phyloP scores from a whole-genome alignment of 2,797 vertebrate species.

The Acipenser transmontanus region DNA sequence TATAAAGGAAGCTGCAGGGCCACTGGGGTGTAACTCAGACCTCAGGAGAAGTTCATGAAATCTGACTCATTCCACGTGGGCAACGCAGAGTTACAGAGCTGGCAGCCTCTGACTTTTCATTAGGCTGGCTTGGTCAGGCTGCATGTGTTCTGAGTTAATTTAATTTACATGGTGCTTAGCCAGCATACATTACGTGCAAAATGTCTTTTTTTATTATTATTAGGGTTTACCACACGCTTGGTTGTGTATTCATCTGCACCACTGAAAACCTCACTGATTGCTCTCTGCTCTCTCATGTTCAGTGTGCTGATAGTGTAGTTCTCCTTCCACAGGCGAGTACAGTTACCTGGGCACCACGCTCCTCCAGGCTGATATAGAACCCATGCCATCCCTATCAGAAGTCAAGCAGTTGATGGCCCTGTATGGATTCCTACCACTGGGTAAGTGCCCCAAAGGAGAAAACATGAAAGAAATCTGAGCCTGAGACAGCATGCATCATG shows the following conservation, averaged over 20 bases:
- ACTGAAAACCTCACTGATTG: background rate
- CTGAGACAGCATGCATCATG: background rate
- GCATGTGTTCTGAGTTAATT: background rate
- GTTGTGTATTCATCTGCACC: background rate
- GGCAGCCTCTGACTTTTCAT: background rate
- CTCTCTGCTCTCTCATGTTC: no score
- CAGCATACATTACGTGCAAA: background rate
- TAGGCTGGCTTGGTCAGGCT: background rate
- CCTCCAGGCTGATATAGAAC: constrained; percentile 51
- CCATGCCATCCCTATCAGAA: constrained; percentile 67
- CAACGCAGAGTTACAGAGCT: background rate
- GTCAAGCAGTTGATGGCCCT: constrained; percentile 70
- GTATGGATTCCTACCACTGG: constrained; percentile 72
- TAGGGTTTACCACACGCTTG: no score
- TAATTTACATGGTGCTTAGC: background rate
- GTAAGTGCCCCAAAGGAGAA: constrained; percentile 44
- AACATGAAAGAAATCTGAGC: background rate
- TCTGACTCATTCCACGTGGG: background rate
- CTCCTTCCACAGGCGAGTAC: constrained; percentile 57
- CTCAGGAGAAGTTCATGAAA: background rate
- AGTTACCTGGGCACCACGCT: constrained; percentile 61
- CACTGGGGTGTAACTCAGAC: background rate
- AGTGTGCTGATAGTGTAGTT: no score
- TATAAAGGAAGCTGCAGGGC: no score
- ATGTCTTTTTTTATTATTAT: no score